Conservation (phyloP, 2,888 invertebrate species). For the Serrognathus titanus region DNA sequence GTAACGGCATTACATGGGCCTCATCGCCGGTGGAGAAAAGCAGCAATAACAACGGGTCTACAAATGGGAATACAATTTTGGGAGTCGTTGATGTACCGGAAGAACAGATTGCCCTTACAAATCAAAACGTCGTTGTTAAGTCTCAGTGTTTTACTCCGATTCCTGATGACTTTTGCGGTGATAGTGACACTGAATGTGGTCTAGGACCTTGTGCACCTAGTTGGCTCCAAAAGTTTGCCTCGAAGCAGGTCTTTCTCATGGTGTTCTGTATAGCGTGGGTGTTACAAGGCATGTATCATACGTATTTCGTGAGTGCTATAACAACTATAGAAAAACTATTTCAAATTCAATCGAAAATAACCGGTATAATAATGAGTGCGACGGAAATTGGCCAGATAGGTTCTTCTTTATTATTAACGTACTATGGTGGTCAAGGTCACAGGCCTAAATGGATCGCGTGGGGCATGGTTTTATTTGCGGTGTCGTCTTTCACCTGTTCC, state of each 20-base stretch:
- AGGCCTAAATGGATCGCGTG: slow-evolving; percentile 91
- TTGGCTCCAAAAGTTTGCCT: slow-evolving; percentile 76
- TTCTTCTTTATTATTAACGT: slow-evolving; percentile 81
- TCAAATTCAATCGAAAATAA: slow-evolving; percentile 87
- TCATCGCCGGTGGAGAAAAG: slow-evolving; percentile 24
- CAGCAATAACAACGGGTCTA: slow-evolving; percentile 43
- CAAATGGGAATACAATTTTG: slow-evolving; percentile 35
- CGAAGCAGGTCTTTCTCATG: slow-evolving; percentile 84
- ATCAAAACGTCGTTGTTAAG: slow-evolving; percentile 33
- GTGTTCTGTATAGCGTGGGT: slow-evolving; percentile 87
- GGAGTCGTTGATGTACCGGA: slow-evolving; percentile 35
- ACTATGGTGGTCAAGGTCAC: slow-evolving; percentile 88
- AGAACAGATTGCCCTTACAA: slow-evolving; percentile 43
- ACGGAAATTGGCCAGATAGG: slow-evolving; percentile 93
- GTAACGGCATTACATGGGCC: slow-evolving; percentile 15
- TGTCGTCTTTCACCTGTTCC: slow-evolving; percentile 82
- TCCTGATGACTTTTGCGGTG: slow-evolving; percentile 41
- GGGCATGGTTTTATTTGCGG: slow-evolving; percentile 85
- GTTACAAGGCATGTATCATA: slow-evolving; percentile 87
- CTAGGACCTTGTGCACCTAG: slow-evolving; percentile 74
- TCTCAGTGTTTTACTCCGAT: slow-evolving; percentile 33
- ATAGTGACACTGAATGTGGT: slow-evolving; percentile 67
- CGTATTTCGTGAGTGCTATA: slow-evolving; percentile 90
- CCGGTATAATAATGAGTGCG: slow-evolving; percentile 84
- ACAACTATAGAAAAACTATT: slow-evolving; percentile 91